phyloP scores from a whole-genome alignment of 2,797 vertebrate species.

The Neosilurus hyrtlii region DNA sequence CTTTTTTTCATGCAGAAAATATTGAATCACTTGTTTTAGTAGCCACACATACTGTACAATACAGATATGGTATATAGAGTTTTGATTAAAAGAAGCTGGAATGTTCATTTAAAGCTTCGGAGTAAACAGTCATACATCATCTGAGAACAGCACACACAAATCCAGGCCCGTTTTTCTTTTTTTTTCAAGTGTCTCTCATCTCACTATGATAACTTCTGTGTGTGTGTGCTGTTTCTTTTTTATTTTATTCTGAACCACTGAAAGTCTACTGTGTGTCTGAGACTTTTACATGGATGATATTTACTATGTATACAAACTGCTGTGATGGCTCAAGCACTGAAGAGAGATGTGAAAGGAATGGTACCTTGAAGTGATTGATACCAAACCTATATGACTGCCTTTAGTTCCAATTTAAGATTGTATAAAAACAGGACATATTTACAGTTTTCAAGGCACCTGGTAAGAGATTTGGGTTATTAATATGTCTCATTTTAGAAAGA shows the following conservation, averaged over 20 bases:
- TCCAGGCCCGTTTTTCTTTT: conserved; percentile 9
- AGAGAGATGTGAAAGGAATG: background rate
- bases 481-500: background rate
- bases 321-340: background rate
- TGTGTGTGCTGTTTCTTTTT: background rate
- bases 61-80: background rate
- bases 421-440: conserved; percentile 16
- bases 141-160: conserved; percentile 29
- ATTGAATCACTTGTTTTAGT: background rate
- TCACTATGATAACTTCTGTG: background rate
- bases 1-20: background rate
- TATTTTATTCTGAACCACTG: too few relatives aligned
- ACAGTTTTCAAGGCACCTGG: conserved; percentile 13
- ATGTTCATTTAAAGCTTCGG: conserved; percentile 12
- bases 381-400: background rate
- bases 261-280: background rate
- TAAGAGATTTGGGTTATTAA: conserved; percentile 12
- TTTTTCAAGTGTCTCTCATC: background rate
- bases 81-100: background rate
- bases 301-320: conserved; percentile 15
- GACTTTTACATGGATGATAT: conserved; percentile 8
- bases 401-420: conserved; percentile 24
- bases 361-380: conserved; percentile 10
- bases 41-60: background rate
- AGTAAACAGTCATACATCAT: conserved; percentile 28